Evolutionary conservation across 2,797 vertebrate genomes (phyloP), one percentile per base, ranked within the genome.

Genomic region (Helicolenus hilgendorfi): DNA sequence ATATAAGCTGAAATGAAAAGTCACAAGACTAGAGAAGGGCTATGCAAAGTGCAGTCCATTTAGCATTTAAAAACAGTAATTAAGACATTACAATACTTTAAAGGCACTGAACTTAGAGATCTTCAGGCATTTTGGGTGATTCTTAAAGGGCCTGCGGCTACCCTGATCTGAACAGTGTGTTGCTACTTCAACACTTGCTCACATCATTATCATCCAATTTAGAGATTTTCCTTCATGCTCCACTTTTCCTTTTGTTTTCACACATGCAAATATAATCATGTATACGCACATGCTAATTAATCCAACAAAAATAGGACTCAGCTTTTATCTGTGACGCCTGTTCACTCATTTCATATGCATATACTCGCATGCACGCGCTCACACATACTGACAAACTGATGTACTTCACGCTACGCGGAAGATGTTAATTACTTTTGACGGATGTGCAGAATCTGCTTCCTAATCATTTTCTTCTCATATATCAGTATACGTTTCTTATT

Each of bases 241-340:
- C 10, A 84, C 13, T 83, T 80, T 79, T 4, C 10, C 36, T 49
- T 83, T 77, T 14, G 68, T 72, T 77, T 58, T 77, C 56, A 68
- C 27, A 73, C 31, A 60, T 84, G 60, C 53, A 87, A 81, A 87
- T 88, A 55, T 22, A 58, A 76, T 64, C 27, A 72, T 67, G 49
- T 11, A 67, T 68, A n/a, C 62, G 69, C 71, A 69, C 24, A 81
- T 45, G 68, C 14, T 77, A 73, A 87, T 94, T 78, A 83, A 77
- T 81, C 59, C 59, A 67, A 60, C 24, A 60, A 84, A 74, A 72
- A 41, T 9, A 29, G 15, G 72, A 67, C 73, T 83, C 24, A 5
- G 11, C 68, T 81, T 71, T 79, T 74, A 18, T 80, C 38, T 41
- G 69, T 60, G 27, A 63, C 2, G 22, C 86, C 35, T 79, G 7